Conservation (phyloP, 2,888 invertebrate genomes). For the Chorisops tibialis region DNA sequence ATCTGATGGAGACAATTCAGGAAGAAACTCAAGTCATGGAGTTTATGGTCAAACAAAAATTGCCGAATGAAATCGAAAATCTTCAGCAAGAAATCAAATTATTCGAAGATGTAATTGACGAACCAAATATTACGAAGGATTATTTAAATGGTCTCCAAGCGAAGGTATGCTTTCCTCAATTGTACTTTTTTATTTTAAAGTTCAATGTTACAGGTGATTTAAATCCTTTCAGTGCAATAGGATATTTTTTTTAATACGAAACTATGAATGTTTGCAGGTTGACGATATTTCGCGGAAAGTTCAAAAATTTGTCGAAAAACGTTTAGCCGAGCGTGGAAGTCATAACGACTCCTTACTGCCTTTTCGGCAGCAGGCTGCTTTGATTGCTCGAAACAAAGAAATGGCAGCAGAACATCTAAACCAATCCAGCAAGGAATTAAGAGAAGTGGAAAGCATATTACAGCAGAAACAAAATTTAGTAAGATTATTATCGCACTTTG, state of each 20-base stretch:
- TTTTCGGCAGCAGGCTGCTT: constrained; percentile 80
- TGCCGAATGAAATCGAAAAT: constrained; percentile 68
- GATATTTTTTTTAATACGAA: constrained; percentile 31
- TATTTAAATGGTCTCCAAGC: constrained; percentile 63
- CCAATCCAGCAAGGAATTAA: constrained; percentile 62
- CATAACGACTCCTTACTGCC: constrained; percentile 73
- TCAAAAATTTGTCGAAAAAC: constrained; percentile 68
- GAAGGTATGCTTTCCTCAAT: constrained; percentile 57
- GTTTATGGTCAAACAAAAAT: constrained; percentile 73
- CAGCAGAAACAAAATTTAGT: constrained; percentile 58
- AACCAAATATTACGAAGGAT: constrained; percentile 63
- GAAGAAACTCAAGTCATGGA: constrained; percentile 56
- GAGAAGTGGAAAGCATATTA: constrained; percentile 60
- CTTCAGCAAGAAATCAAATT: constrained; percentile 66
- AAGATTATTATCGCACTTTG: neutral
- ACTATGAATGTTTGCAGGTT: constrained; percentile 45
- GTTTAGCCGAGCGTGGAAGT: constrained; percentile 63
- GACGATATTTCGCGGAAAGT: constrained; percentile 60
- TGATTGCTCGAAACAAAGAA: constrained; percentile 77
- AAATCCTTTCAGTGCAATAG: neutral
- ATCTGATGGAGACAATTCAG: constrained; percentile 33
- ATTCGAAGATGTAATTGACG: constrained; percentile 64
- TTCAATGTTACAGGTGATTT: no score
- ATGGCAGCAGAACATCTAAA: constrained; percentile 67
- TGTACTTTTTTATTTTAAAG: no score